phyloP scores from a whole-genome alignment of 2,113 vertebrate species.

The Poeciliopsis retropinna region DNA sequence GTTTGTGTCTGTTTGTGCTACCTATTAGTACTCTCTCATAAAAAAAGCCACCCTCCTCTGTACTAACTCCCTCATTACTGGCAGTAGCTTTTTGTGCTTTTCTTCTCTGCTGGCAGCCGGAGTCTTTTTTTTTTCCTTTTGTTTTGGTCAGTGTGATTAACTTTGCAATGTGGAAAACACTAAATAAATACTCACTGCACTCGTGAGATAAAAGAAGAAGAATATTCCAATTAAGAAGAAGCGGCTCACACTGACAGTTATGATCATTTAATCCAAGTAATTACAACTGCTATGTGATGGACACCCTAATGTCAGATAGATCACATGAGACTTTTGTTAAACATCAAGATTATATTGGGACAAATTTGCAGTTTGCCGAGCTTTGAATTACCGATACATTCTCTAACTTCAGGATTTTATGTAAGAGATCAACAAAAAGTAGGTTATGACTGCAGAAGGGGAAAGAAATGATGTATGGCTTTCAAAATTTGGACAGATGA shows the following conservation, averaged over 20 bases:
- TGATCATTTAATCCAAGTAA: neutral
- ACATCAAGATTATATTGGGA: neutral
- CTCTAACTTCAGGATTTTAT: no score
- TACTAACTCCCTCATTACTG: conserved; percentile 68
- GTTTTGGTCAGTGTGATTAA: conserved; percentile 50
- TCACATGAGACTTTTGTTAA: neutral
- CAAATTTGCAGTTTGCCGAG: neutral
- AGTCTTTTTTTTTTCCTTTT: conserved; percentile 11
- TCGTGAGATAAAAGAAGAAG: conserved; percentile 4
- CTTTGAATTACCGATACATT: neutral
- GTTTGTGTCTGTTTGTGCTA: conserved; percentile 65
- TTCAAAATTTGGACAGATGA: no score
- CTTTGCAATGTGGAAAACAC: conserved; percentile 43
- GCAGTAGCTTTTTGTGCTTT: conserved; percentile 29
- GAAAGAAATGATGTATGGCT: no score
- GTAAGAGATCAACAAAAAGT: no score
- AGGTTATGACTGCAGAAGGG: no score
- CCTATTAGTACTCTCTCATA: conserved; percentile 33
- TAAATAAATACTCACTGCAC: conserved; percentile 14
- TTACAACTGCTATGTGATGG: neutral
- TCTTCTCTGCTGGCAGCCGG: conserved; percentile 11
- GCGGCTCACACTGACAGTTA: neutral
- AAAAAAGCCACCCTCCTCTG: conserved; percentile 31
- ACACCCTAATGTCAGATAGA: neutral
- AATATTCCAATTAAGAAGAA: conserved; percentile 11